Evolutionary conservation across 1,140 invertebrate genomes (phyloP).

Genomic region (Oryzaephilus surinamensis): DNA sequence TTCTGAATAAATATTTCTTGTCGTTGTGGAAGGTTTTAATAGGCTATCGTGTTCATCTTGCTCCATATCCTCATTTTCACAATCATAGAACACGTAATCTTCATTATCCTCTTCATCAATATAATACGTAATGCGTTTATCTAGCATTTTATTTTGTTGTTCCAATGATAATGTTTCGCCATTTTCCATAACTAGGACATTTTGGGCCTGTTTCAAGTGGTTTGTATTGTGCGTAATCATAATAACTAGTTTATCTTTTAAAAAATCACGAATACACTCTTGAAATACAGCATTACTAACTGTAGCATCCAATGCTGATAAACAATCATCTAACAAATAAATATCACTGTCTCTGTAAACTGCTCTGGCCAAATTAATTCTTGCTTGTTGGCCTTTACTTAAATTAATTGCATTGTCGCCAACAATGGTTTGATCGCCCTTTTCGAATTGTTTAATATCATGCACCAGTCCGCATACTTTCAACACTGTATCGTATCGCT

Average conservation of each 20-base stretch:
- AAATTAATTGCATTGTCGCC: constrained; percentile 70
- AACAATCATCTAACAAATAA: constrained; percentile 71
- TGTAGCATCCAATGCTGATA: constrained; percentile 72
- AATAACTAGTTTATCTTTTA: constrained; percentile 60
- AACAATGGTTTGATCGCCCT: constrained; percentile 67
- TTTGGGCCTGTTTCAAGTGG: constrained; percentile 66
- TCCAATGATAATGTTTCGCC: constrained; percentile 40
- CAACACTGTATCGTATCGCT: constrained; percentile 47
- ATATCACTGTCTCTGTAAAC: constrained; percentile 70
- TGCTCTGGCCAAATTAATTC: constrained; percentile 77
- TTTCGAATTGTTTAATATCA: constrained; percentile 21
- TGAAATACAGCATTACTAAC: constrained; percentile 73
- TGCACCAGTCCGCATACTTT: constrained; percentile 20
- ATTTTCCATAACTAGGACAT: constrained; percentile 51
- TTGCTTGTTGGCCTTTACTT: constrained; percentile 81
- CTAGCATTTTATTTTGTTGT: constrained; percentile 5
- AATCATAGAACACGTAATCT: too few species aligned
- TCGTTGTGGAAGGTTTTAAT: constrained; percentile 1
- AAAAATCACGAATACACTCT: constrained; percentile 55
- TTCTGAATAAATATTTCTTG: constrained; percentile 17
- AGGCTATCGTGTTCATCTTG: neutral
- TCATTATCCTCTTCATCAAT: constrained; percentile 4
- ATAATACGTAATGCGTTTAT: neutral
- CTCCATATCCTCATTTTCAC: neutral
- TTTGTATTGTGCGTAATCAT: constrained; percentile 74